Conservation (phyloP, 1,140 invertebrate species). For the Trichonephila clavipes region DNA sequence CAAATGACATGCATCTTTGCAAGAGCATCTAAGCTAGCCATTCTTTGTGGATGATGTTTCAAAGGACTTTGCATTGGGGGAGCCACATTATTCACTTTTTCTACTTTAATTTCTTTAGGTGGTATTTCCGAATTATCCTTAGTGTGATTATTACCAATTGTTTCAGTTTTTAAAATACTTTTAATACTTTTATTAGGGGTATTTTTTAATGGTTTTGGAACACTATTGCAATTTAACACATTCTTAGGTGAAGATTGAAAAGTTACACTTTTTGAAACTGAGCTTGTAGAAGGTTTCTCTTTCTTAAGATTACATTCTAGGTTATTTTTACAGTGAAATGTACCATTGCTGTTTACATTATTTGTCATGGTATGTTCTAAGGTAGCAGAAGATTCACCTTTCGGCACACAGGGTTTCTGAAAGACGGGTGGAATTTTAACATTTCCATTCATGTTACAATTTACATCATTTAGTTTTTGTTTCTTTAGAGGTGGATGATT, state of each 20-base stretch:
- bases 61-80: conserved; percentile 69
- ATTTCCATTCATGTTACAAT: conserved; percentile 63
- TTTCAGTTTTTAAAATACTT: conserved; percentile 36
- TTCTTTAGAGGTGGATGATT: conserved; percentile 34
- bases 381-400: conserved; percentile 5
- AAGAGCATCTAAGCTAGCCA: conserved; percentile 92
- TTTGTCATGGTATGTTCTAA: not conserved
- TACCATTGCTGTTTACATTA: conserved; percentile 46
- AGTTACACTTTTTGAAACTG: conserved; percentile 12
- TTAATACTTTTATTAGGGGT: conserved; percentile 22
- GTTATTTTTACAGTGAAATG: conserved; percentile 42
- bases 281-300: not conserved
- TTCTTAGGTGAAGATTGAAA: conserved; percentile 20
- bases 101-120: conserved; percentile 40
- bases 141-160: not conserved
- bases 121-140: conserved; percentile 17
- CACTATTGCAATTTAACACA: conserved; percentile 35
- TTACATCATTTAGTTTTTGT: conserved; percentile 56
- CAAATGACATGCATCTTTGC: conserved; percentile 95
- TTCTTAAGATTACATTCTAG: not conserved
- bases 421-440: conserved; percentile 26
- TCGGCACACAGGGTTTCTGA: not conserved
- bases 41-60: conserved; percentile 81
- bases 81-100: conserved; percentile 47
- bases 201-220: conserved; percentile 13